phyloP scores from a whole-genome alignment of 2,888 invertebrate species.

The Ornithoptera priamus region DNA sequence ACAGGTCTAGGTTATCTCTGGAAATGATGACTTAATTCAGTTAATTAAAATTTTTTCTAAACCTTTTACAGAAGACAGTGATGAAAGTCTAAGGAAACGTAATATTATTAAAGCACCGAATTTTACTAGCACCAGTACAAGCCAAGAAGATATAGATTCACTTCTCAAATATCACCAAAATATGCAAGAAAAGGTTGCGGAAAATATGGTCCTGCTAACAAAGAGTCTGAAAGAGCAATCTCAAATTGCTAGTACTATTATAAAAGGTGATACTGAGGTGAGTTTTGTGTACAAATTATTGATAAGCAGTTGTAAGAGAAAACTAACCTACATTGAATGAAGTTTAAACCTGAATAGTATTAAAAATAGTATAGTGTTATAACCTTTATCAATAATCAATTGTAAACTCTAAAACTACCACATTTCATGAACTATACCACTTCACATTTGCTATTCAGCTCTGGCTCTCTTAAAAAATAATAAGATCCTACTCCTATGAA shows the following conservation, averaged over 20 bases:
- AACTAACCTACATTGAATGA: too few species aligned
- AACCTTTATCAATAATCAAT: too few species aligned
- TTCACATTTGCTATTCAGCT: too few species aligned
- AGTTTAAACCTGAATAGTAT: too few species aligned
- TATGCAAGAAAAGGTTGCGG: conserved; percentile 94
- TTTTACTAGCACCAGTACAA: conserved; percentile 67
- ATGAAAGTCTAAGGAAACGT: conserved; percentile 75
- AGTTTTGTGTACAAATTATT: background rate
- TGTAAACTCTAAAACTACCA: too few species aligned
- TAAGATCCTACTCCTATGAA: too few species aligned
- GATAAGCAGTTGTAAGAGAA: too few species aligned
- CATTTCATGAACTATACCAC: too few species aligned
- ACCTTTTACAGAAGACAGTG: conserved; percentile 56
- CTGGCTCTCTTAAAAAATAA: too few species aligned
- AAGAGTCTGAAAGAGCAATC: conserved; percentile 94
- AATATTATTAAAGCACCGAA: conserved; percentile 76
- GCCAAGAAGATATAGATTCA: conserved; percentile 87
- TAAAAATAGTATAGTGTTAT: too few species aligned
- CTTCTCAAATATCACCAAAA: conserved; percentile 92
- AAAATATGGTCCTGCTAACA: conserved; percentile 95
- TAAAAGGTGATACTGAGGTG: conserved; percentile 93
- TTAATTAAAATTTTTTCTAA: background rate
- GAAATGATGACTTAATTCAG: too few species aligned
- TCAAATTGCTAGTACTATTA: conserved; percentile 92
- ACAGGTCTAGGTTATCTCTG: too few species aligned